Evolutionary conservation across 2,888 invertebrate species (phyloP), one percentile per base, ranked within the genome.

Genomic region (Galerucella pusilla): DNA sequence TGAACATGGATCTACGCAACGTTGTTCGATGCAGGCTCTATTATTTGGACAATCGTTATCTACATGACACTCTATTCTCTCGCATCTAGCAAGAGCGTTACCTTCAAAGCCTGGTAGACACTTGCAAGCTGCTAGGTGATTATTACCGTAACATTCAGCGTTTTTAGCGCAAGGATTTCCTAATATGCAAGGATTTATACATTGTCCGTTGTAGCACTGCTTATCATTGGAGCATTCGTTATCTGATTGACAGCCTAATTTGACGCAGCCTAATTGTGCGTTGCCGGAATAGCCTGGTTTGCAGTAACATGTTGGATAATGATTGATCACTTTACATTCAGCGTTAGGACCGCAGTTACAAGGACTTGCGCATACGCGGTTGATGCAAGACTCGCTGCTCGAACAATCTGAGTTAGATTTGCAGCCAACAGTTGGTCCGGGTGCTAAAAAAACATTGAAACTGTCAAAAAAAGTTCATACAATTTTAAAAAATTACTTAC

Each of bases 241-340:
- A 85, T 97, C 95, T 28, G 93, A 92, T 85, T 93, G 91, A 85
- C 97, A 97, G 69, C 94, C 95, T 84, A 95, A 90, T 90, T 94
- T 94, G 42, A 90, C 89, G 84, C 97, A 97, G 68, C 94, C 94
- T 72, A 90, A 90, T 87, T 94, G 95, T 25, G 96, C 95, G 87
- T 96, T 95, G 84, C 96, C 97, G 59, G 95, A 94, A 86, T 92
- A 96, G 68, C 95, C 96, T 54, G 93, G 91, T 83, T 91, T 91
- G 86, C 97, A 97, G 82, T 91, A 93, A 86, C 97, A 97, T 16
- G 94, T 93, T 16, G 96, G 95, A 87, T 95, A 94, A 85, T 97
- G 97, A 86, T 94, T 92, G 70, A 91, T 89, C 12, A 97, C 95
- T 75, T 90, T 90, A 85, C 97, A 97, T 81, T 95, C 94, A 6